Percentiles rank a stretch among this genome's conserved stretches.
Evolutionary conservation across 1,140 invertebrate genomes (phyloP).

Genomic region (Drosophila tsacasi): DNA sequence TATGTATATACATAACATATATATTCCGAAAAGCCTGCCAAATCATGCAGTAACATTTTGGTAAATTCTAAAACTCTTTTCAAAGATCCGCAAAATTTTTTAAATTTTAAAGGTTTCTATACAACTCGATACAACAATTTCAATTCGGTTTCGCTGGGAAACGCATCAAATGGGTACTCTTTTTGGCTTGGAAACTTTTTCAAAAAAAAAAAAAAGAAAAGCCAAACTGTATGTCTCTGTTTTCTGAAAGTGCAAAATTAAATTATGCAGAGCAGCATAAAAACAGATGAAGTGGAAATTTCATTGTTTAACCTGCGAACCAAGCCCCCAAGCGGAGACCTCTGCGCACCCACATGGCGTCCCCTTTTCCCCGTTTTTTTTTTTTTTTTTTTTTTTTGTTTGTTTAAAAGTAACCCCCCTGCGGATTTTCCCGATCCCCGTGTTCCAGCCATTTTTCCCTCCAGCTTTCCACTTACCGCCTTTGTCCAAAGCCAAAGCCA

Average conservation of each 20-base stretch:
- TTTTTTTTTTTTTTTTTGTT: neutral
- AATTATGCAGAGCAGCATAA: conserved; percentile 83
- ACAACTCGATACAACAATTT: no score
- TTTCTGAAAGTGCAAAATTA: conserved; percentile 75
- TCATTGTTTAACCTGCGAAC: conserved; percentile 78
- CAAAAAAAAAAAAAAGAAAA: neutral
- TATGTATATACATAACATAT: no score
- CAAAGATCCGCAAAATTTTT: no score
- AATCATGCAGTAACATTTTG: no score
- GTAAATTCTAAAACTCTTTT: no score
- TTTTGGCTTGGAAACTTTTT: neutral
- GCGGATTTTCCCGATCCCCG: conserved; percentile 15
- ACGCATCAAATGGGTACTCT: no score
- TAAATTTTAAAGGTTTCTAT: no score
- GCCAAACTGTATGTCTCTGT: conserved; percentile 2
- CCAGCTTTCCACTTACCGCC: conserved; percentile 14
- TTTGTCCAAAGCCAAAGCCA: conserved; percentile 47
- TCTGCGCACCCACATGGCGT: conserved; percentile 2
- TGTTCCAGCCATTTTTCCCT: conserved; percentile 11
- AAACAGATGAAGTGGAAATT: conserved; percentile 82
- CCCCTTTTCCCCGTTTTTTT: neutral
- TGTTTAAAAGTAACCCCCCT: conserved; percentile 14
- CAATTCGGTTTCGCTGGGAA: no score
- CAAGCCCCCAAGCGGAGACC: conserved; percentile 33
- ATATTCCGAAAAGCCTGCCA: no score